These are phyloP conservation scores for Drosophila aldrichi DNA, from an alignment of 2,888 invertebrate genomes.

Conservation along the genomic window DNA sequence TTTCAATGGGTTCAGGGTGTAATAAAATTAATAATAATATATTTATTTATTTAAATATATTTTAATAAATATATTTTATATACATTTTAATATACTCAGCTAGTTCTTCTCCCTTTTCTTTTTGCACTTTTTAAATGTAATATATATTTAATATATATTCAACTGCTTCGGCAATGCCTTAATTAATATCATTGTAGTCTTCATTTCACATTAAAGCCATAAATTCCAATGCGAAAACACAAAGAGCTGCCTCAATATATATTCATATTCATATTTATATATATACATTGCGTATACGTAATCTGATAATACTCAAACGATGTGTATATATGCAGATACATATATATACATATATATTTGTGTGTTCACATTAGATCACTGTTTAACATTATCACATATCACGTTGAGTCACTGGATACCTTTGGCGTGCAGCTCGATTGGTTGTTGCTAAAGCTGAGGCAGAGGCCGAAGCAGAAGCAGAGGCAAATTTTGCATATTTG, in stretches of 20 bases:
- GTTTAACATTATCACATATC: constrained; percentile 2
- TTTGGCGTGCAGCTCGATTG: constrained; percentile 8
- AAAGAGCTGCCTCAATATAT: too few species aligned
- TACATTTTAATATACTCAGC: too few species aligned
- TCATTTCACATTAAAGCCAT: not conserved
- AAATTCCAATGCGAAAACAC: not conserved
- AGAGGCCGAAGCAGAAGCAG: too few species aligned
- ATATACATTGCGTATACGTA: not conserved
- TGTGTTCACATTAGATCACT: not conserved
- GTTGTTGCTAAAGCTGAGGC: constrained; percentile 43
- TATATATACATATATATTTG: not conserved
- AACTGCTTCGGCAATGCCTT: not conserved
- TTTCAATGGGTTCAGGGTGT: too few species aligned
- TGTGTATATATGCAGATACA: not conserved
- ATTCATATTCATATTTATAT: too few species aligned
- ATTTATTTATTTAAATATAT: too few species aligned
- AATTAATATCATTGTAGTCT: not conserved
- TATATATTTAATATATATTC: not conserved
- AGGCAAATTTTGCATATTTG: constrained; percentile 73
- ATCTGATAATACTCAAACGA: not conserved
- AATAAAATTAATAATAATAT: too few species aligned
- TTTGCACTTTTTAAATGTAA: too few species aligned
- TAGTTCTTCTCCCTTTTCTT: too few species aligned
- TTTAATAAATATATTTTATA: too few species aligned
- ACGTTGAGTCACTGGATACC: constrained; percentile 37